Evolutionary conservation across 92 coral and sea anemone species (phyloP), one percentile per base, ranked within the genome.

Genomic region (Phymanthus crucifer): DNA sequence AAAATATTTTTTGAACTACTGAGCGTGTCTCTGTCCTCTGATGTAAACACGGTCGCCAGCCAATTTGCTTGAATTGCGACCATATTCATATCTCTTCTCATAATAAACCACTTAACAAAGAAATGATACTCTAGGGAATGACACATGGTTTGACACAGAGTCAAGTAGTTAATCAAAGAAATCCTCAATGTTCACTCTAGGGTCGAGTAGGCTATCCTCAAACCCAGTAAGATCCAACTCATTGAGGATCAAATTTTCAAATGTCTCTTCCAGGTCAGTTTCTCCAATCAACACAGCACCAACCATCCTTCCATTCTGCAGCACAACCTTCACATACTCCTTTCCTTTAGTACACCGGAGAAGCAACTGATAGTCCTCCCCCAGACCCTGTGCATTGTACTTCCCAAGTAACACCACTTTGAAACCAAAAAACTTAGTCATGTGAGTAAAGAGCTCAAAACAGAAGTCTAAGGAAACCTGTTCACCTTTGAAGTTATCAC

Each of bases 201-300:
- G 98, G 66, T 96, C 90, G 21, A 96, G 89, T 37, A 96, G 76
- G 52, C 85, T 76, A 26, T 96, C 99, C 58, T 91, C 94, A 70
- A 91, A 85, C 24, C 69, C 77, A 77, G 94, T 91, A 18, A 96
- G 84, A 66, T 96, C 99, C 72, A 91, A 74, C 86, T 96, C 94
- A 82, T 93, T 96, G 46, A 96, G 74, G 74, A 96, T 96, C 75
- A 96, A 89, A 46, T 96, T 96, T 47, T 96, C 99, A 85, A 96
- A 91, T 5, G 99, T 96, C 74, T 96, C 99, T 72, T 96, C 99
- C 23, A 96, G 84, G 75, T 93, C 99, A 8, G 98, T 93, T 40
- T 96, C 99, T 11, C 99, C 99, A 80, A 96, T 93, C 48, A 96
- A 76, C 16, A 93, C 85, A 32, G 99, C 98, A 14, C 99, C 99